Conservation (phyloP, 2,797 vertebrate species). For the Furcifer pardalis region DNA sequence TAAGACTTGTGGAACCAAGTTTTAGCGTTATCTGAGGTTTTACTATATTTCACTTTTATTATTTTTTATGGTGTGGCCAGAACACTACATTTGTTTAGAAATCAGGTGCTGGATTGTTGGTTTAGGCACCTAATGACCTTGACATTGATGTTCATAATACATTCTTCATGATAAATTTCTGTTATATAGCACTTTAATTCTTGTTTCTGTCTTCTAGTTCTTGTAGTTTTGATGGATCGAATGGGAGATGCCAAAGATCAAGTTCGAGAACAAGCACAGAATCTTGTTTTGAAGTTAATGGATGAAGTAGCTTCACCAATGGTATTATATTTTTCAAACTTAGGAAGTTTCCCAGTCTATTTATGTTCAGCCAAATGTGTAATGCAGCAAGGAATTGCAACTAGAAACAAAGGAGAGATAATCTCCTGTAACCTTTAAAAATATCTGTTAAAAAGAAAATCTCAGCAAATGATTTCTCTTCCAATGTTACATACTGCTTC, state of each 20-base stretch:
- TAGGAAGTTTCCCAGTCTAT: not conserved
- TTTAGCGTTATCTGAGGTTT: too few species aligned
- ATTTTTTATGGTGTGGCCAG: not conserved
- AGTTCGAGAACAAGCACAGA: conserved; percentile 94
- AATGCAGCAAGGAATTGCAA: conserved; percentile 1
- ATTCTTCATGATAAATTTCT: not conserved
- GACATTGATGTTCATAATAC: not conserved
- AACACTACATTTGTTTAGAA: too few species aligned
- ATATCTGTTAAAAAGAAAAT: not conserved
- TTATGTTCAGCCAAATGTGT: not conserved
- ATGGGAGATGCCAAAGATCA: conserved; percentile 96
- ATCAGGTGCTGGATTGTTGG: not conserved
- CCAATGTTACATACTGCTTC: not conserved
- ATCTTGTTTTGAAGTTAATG: conserved; percentile 90
- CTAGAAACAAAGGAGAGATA: not conserved
- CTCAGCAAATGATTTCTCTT: not conserved
- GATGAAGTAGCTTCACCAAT: conserved; percentile 86
- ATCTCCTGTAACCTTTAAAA: not conserved
- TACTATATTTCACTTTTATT: not conserved
- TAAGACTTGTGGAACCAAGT: too few species aligned
- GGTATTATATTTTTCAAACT: conserved; percentile 76
- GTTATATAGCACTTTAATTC: not conserved
- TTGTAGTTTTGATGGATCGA: conserved; percentile 90
- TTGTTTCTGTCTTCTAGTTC: conserved; percentile 73
- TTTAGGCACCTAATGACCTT: not conserved